Evolutionary conservation across 2,797 vertebrate species (phyloP), one percentile per base, ranked within the genome.

Genomic region (Phoxinus dragarum): DNA sequence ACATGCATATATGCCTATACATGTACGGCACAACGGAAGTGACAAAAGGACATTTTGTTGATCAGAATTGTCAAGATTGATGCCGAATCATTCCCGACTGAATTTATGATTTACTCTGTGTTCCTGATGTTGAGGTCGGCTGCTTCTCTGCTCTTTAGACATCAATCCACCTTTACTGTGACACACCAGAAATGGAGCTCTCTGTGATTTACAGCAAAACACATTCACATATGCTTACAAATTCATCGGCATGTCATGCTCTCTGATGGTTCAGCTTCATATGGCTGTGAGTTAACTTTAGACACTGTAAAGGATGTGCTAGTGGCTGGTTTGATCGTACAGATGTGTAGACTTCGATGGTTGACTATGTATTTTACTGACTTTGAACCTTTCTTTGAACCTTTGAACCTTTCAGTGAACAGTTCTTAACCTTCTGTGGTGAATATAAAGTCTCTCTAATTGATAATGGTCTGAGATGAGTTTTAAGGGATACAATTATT

Each of bases 181-280:
- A 59, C 82, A 83, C 52, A 75, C 68, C 44, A 80, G 74, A 83
- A 82, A 84, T 81, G 61, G 67, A 85, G 71, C 75, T 81, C 82
- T 81, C 54, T 66, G 76, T 84, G 81, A 88, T 89, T 86, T 89
- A 86, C 84, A 52, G 38, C 72, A 71, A 40, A 56, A 74, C 72
- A 40, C 86, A 83, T 49, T 81, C 67, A 76, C n/a, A 69, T 61
- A 59, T 40, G 34, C 77, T n/a, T 77, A 66, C 42, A 73, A 72
- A 83, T 83, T 49, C 47, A 71, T 81, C 3, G 19, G 27, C 38
- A 42, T 16, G 72, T 67, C 38, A 36, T 6, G 4, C 47, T 69
- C 68, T 82, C 71, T 74, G 31, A 75, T 11, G 42, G 72, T 67
- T 72, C 69, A 73, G 68, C 38, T 44, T 82, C 19, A 78, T 59